Evolutionary conservation across 2,888 invertebrate species (phyloP).

Genomic region (Antheraea assamensis): DNA sequence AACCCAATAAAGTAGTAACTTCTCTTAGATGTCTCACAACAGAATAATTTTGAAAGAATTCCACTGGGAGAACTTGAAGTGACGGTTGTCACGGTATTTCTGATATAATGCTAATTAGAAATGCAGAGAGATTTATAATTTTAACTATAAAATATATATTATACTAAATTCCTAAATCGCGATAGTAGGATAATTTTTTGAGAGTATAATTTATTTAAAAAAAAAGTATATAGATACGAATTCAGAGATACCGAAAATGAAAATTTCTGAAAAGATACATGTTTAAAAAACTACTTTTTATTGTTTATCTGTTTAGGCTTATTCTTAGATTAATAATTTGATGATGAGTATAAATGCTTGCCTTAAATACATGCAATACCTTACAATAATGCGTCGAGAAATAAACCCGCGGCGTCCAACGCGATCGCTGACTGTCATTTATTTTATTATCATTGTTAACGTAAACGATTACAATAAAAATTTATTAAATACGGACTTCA

Average conservation of each 20-base stretch:
- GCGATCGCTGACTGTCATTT: background rate
- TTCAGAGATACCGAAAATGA: no score
- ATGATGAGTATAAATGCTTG: background rate
- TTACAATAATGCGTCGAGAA: background rate
- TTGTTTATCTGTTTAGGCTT: background rate
- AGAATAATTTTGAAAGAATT: background rate
- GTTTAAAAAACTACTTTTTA: no score
- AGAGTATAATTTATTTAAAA: no score
- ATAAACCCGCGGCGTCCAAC: background rate
- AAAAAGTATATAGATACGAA: no score
- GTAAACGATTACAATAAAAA: constrained; percentile 11
- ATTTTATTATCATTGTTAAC: background rate
- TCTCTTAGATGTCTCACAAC: background rate
- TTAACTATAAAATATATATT: no score
- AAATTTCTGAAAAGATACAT: no score
- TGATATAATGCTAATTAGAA: no score
- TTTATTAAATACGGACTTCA: constrained; percentile 12
- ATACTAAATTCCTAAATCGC: no score
- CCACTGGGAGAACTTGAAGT: no score
- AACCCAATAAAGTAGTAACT: background rate
- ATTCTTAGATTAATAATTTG: background rate
- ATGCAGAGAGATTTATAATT: no score
- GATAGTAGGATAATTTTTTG: no score
- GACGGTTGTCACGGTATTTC: no score
- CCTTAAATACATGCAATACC: background rate